A percentile compares a stretch with the other conserved stretches of the same genome.
Evolutionary conservation across 1,140 invertebrate species (phyloP).

Genomic region (Halictus rubicundus): DNA sequence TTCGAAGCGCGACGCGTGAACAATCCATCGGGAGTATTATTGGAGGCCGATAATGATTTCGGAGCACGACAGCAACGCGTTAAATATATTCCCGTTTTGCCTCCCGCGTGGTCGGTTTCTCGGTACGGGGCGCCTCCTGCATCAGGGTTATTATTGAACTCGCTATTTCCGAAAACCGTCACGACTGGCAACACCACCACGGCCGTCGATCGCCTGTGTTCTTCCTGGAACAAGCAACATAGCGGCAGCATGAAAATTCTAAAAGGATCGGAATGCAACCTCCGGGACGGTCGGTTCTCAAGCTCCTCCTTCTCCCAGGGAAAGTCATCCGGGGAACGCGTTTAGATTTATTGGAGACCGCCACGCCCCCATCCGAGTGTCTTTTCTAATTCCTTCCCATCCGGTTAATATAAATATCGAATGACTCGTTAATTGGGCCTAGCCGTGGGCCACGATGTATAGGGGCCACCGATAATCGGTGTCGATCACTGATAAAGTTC

Average conservation of each 20-base stretch:
- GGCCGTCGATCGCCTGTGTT: conserved; percentile 8
- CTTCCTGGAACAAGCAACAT: conserved; percentile 33
- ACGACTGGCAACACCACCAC: neutral
- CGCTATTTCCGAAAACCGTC: conserved; percentile 49
- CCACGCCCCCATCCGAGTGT: too few species aligned
- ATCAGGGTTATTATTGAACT: conserved; percentile 49
- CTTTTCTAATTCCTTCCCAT: too few species aligned
- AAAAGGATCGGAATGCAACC: conserved; percentile 32
- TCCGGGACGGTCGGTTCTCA: neutral
- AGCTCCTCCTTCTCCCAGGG: neutral
- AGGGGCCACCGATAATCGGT: too few species aligned
- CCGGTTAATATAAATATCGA: too few species aligned
- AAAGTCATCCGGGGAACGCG: neutral
- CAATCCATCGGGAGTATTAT: conserved; percentile 6
- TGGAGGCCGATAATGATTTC: conserved; percentile 21
- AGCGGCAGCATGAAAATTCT: conserved; percentile 32
- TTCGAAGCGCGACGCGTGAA: too few species aligned
- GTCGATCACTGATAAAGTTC: conserved; percentile 7
- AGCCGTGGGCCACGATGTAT: too few species aligned
- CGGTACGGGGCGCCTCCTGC: conserved; percentile 24
- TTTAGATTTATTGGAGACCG: conserved; percentile 32
- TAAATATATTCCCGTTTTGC: conserved; percentile 35
- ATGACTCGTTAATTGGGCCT: too few species aligned
- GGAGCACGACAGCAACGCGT: neutral
- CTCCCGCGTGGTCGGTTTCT: conserved; percentile 35